These are phyloP conservation scores for Fissipunctia ypsillon DNA, from an alignment of 2,888 invertebrate genomes.

Conservation along the genomic window DNA sequence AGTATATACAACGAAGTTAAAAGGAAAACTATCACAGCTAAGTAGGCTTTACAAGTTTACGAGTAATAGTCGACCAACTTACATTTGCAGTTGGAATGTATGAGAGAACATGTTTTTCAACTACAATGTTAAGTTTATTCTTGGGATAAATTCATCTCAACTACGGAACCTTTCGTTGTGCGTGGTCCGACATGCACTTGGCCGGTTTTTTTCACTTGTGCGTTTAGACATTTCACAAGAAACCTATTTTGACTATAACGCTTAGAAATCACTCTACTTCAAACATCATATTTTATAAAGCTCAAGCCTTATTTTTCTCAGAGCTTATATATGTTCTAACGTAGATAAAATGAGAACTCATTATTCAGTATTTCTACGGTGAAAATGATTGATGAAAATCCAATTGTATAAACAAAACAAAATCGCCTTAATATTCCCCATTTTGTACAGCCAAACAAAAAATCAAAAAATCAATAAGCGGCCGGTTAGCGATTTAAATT, in stretches of 20 bases:
- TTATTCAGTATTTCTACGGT: background rate
- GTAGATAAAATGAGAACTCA: constrained; percentile 5
- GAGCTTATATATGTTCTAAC: background rate
- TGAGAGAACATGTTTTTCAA: no score
- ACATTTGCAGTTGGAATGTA: no score
- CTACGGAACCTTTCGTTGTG: no score
- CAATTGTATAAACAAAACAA: constrained; percentile 43
- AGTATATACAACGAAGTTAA: no score
- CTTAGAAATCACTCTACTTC: background rate
- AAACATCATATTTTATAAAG: no score
- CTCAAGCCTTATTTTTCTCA: background rate
- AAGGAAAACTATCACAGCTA: no score
- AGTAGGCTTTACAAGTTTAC: no score
- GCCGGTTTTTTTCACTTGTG: background rate
- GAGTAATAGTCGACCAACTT: no score
- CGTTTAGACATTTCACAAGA: background rate
- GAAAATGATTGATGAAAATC: constrained; percentile 48
- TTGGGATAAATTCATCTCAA: no score
- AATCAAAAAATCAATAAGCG: constrained; percentile 66
- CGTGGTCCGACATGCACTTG: no score
- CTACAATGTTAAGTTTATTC: no score
- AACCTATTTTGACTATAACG: background rate
- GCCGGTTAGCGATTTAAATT: constrained; percentile 58
- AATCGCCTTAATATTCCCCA: constrained; percentile 34
- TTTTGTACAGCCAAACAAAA: constrained; percentile 56